Evolutionary conservation across 2,888 invertebrate genomes (phyloP), one percentile per base, ranked within the genome.

Genomic region (Hipparchia sbordonii): DNA sequence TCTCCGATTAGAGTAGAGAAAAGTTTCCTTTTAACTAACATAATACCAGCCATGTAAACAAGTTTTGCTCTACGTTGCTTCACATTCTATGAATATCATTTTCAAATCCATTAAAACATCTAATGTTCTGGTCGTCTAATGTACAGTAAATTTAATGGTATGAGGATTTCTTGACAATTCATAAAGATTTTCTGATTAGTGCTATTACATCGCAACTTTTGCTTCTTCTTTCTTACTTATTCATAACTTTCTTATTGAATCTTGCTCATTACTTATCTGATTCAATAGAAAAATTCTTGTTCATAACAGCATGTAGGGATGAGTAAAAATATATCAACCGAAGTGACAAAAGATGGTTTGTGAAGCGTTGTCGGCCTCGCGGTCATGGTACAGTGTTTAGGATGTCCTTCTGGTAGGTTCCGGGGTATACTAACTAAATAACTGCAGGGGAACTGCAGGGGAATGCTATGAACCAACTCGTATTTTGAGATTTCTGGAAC

Each of bases 21-120:
- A 48, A 48, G 63, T 48, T 63, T 63, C 48, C 63, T 51, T 62
- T 51, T 23, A 51, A 51, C 23, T 48, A 48, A 63, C 48, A 51
- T 23, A 48, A 63, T 63, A 63, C 60, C 60, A 6, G 60, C 60
- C 60, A 61, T 61, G 39, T 61, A 61, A 61, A 61, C 60, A 61
- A 61, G 60, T 61, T 61, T 61, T 61, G 60, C 60, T 61, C 12
- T 45, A 45, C 60, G 60, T 45, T 61, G 60, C 39, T 61, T 61
- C 60, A 61, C 60, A 61, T 61, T 61, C 60, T 61, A 61, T 61
- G 60, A 61, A 61, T 61, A 61, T 61, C 12, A 61, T 45, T 61
- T 61, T 61, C n/a, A 61, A n/a, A 6, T 2, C 60, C 39, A 61
- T 60, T 39, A 10, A 60, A 33, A 65, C 33, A 51, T 65, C 33